These are phyloP conservation scores for Epinephelus lanceolatus DNA, from an alignment of 2,113 vertebrate species.

Conservation along the genomic window DNA sequence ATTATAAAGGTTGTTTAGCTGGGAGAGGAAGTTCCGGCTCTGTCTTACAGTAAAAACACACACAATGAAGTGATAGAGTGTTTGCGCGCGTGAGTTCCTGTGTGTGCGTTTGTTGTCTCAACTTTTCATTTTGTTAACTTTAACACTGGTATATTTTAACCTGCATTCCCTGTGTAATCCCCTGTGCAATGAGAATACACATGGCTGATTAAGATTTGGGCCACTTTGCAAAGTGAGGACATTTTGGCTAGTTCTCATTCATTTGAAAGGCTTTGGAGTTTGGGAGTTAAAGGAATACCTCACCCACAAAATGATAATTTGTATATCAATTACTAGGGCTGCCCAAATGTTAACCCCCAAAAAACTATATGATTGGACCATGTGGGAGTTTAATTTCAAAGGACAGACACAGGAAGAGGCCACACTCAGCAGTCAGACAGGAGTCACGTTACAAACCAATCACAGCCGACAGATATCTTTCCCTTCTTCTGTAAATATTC, in stretches of 20 bases:
- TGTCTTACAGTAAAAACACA: conserved; percentile 4
- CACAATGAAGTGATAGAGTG: conserved; percentile 2
- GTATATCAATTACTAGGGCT: no score
- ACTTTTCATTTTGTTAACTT: conserved; percentile 17
- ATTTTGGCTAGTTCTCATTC: not conserved
- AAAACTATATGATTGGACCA: no score
- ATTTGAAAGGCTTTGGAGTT: not conserved
- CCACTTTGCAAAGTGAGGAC: no score
- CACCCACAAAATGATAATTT: no score
- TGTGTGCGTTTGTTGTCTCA: conserved; percentile 20
- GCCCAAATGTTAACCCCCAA: no score
- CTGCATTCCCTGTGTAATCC: not conserved
- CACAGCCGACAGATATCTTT: no score
- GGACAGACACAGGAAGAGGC: no score
- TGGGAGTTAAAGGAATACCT: no score
- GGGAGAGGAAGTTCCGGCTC: conserved; percentile 42
- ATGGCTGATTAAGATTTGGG: not conserved
- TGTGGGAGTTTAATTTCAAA: no score
- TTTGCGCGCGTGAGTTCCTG: conserved; percentile 3
- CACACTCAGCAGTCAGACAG: no score
- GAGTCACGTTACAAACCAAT: no score
- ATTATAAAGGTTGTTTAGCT: conserved; percentile 44
- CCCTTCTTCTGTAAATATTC: no score
- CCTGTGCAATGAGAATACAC: not conserved
- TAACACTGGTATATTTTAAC: not conserved